Conservation (phyloP, 2,113 vertebrate species). For the Sitta europaea region DNA sequence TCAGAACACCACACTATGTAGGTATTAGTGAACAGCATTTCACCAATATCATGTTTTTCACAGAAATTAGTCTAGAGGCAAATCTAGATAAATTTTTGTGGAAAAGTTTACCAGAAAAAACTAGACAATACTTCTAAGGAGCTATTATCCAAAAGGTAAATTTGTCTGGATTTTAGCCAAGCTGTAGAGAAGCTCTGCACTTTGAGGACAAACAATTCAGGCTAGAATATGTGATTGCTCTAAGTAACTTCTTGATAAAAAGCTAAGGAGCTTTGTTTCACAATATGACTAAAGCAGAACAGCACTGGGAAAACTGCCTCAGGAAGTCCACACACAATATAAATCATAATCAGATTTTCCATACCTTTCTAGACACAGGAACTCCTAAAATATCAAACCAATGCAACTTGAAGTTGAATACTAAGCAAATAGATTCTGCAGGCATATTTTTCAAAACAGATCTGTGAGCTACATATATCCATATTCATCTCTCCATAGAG, state of each 20-base stretch:
- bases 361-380: slow-evolving; percentile 71
- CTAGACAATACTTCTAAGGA: neutral
- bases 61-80: neutral
- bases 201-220: slow-evolving; percentile 38
- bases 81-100: neutral
- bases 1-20: neutral
- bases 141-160: neutral
- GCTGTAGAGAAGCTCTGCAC: neutral
- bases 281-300: slow-evolving; percentile 41
- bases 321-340: slow-evolving; percentile 76
- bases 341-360: slow-evolving; percentile 70
- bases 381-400: slow-evolving; percentile 72
- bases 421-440: neutral
- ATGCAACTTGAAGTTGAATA: neutral
- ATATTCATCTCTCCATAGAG: neutral
- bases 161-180: neutral
- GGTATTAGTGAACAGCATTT: neutral
- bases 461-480: neutral
- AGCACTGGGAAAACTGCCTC: slow-evolving; percentile 68
- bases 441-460: neutral
- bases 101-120: neutral
- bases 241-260: slow-evolving; percentile 40
- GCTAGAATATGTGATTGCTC: neutral
- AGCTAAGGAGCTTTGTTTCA: slow-evolving; percentile 51
- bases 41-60: neutral